Evolutionary conservation across 2,888 invertebrate species (phyloP).

Genomic region (Poecilobothrus nobilitatus): DNA sequence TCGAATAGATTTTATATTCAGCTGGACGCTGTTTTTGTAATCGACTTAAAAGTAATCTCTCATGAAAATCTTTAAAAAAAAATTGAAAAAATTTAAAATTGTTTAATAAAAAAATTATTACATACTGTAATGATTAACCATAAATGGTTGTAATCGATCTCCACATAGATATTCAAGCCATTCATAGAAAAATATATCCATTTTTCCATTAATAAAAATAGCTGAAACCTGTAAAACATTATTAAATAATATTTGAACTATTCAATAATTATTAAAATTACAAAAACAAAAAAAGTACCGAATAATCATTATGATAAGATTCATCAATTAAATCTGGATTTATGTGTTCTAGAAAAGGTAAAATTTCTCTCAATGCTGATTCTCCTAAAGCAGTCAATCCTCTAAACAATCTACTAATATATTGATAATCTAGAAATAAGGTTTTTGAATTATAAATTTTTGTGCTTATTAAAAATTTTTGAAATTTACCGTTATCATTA

Average conservation of each 20-base stretch:
- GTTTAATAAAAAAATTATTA: background rate
- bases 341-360: slow-evolving; percentile 37
- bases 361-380: slow-evolving; percentile 40
- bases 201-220: slow-evolving; percentile 34
- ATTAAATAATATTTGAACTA: slow-evolving; percentile 11
- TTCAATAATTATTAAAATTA: slow-evolving; percentile 15
- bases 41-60: background rate
- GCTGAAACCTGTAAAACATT: slow-evolving; percentile 30
- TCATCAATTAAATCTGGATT: slow-evolving; percentile 32
- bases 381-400: slow-evolving; percentile 39
- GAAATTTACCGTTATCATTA: slow-evolving; percentile 29
- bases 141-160: slow-evolving; percentile 37
- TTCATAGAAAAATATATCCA: slow-evolving; percentile 42
- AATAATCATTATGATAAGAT: slow-evolving; percentile 33
- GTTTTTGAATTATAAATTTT: background rate
- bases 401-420: slow-evolving; percentile 35
- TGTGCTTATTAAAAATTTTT: background rate
- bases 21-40: background rate
- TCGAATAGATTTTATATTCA: slow-evolving; percentile 18
- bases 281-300: slow-evolving; percentile 21
- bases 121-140: slow-evolving; percentile 37
- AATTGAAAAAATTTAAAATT: background rate
- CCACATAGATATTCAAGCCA: slow-evolving; percentile 41
- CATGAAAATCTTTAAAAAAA: background rate
- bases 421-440: slow-evolving; percentile 34